These are phyloP conservation scores for Lacanobia oleracea DNA, from an alignment of 2,888 invertebrate species.

Conservation along the genomic window DNA sequence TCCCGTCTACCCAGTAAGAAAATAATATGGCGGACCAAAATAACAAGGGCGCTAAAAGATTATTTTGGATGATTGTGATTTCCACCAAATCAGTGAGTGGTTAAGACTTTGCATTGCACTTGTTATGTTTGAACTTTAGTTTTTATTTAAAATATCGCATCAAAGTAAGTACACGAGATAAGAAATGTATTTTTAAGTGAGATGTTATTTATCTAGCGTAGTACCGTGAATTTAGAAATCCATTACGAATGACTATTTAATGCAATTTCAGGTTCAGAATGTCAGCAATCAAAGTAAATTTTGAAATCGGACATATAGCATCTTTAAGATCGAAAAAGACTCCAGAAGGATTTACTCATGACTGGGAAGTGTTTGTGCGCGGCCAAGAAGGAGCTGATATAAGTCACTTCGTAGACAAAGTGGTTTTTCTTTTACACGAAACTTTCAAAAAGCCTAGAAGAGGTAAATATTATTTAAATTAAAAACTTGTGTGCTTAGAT, in stretches of 20 bases:
- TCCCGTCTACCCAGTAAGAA: conserved; percentile 26
- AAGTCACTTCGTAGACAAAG: conserved; percentile 97
- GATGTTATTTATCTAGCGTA: conserved; percentile 67
- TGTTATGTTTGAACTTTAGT: conserved; percentile 67
- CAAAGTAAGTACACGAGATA: conserved; percentile 67
- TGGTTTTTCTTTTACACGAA: conserved; percentile 97
- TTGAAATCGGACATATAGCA: conserved; percentile 98
- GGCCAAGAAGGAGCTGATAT: conserved; percentile 97
- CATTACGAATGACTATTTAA: conserved; percentile 54
- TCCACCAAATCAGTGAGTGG: conserved; percentile 71
- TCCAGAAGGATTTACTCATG: conserved; percentile 98
- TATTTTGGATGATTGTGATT: conserved; percentile 80
- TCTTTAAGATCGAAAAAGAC: conserved; percentile 95
- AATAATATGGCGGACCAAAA: conserved; percentile 89
- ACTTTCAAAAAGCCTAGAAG: conserved; percentile 98
- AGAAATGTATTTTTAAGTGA: conserved; percentile 39
- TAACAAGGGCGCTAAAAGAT: conserved; percentile 90
- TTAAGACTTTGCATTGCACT: conserved; percentile 66
- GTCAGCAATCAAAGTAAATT: conserved; percentile 92
- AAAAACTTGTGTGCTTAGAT: background rate
- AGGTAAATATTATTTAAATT: conserved; percentile 90
- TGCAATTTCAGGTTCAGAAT: conserved; percentile 76
- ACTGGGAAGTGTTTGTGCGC: conserved; percentile 98
- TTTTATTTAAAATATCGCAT: conserved; percentile 55
- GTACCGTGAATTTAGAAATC: conserved; percentile 60